Base-by-base conservation (phyloP, 1,140 invertebrate genomes). In the Panulirus ornatus region DNA sequence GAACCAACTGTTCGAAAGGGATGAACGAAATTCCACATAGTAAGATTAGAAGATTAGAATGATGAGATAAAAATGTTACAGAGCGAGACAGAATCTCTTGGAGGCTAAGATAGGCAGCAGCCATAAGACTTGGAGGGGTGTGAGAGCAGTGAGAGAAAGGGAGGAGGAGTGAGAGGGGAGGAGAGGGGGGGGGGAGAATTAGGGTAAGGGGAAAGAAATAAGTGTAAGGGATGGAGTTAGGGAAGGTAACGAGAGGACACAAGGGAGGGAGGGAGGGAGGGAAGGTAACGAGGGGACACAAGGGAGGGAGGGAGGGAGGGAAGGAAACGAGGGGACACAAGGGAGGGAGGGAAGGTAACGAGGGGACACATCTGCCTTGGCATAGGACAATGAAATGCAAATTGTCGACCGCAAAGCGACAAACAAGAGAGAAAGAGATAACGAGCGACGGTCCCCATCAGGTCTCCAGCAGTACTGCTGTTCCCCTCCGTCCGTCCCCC, bases 321-420 rank as follows among this genome's bases (percentile, higher is more conserved):
- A 19, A 66, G 63, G 63, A 22, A 34, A 19, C 3, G 22, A 19
- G 30, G 63, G 5, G 30, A 22, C 5, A 66, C 5, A 66, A 66
- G 66, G 66, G 34, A 75, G 71, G 71, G 40, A 40, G 71, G 40
- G 34, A 22, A 76, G 73, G 73, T 42, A 38, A 42, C 27, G 27
- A 71, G 34, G 38, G 44, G 44, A 76, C 73, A 76, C 73, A 76
- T 76, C 73, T 76, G 73, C 73, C 27, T 38, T 16, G 38, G 44
- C 2, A 38, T 42, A 76, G 38, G 73, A 76, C 73, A 76, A 38
- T 76, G 73, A 38, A 76, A 76, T 76, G 73, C 73, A 76, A 76
- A 76, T 76, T 38, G 73, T 44, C 73, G 73, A 76, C 73, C 73
- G 42, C 73, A 76, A 76, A 76, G 42, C 73, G 73, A 76, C 73